Evolutionary conservation across 2,888 invertebrate genomes (phyloP).

Genomic region (Rhaphigaster nebulosa): DNA sequence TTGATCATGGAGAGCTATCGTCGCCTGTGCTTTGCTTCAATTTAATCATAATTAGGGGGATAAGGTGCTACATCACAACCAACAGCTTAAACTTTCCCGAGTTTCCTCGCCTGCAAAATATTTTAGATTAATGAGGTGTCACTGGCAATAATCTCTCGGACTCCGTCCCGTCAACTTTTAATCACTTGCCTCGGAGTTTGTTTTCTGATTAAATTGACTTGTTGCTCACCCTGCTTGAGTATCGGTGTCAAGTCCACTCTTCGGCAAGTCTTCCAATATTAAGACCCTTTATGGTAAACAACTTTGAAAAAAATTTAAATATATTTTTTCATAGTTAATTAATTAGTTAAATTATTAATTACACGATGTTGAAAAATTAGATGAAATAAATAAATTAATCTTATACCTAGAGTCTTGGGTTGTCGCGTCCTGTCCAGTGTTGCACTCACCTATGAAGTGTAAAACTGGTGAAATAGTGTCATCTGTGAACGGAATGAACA

Average conservation of each 20-base stretch:
- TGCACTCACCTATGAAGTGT: no score
- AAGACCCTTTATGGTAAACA: not conserved
- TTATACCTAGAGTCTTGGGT: no score
- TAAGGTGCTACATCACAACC: not conserved
- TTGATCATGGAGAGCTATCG: not conserved
- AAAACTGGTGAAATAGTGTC: no score
- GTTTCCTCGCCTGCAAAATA: not conserved
- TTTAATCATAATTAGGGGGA: not conserved
- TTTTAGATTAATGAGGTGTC: conserved; percentile 42
- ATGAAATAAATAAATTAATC: no score
- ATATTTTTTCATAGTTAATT: no score
- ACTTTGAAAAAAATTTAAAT: not conserved
- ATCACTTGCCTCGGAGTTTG: conserved; percentile 1
- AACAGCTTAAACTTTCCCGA: not conserved
- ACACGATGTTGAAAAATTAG: no score
- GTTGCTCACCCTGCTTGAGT: not conserved
- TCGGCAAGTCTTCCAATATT: not conserved
- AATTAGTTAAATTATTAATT: no score
- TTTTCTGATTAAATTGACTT: conserved; percentile 28
- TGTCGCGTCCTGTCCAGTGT: no score
- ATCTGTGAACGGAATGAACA: no score
- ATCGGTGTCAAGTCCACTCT: conserved; percentile 34
- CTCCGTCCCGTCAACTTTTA: not conserved
- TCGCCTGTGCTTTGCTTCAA: not conserved
- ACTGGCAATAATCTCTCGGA: not conserved